Conservation (phyloP, 2,888 invertebrate species). For the Drosophila cognata region DNA sequence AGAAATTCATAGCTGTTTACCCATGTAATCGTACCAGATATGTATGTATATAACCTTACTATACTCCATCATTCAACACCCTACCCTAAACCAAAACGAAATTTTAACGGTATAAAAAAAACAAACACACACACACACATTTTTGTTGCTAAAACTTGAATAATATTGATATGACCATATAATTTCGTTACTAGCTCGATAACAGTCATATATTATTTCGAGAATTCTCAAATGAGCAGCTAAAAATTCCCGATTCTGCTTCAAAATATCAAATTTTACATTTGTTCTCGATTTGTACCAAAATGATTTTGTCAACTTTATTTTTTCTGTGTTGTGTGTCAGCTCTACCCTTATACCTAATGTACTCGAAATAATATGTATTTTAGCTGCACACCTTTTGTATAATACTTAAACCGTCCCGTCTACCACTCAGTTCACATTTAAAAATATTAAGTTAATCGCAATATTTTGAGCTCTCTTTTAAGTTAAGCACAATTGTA, state of each 20-base stretch:
- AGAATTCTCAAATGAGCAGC: background rate
- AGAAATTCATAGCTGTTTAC: constrained; percentile 42
- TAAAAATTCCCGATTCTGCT: constrained; percentile 13
- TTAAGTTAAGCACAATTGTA: constrained; percentile 32
- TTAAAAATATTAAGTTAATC: constrained; percentile 38
- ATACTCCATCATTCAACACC: constrained; percentile 30
- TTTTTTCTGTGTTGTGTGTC: constrained; percentile 40
- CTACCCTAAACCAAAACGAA: constrained; percentile 10
- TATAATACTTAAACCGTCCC: constrained; percentile 61
- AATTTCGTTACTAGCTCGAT: background rate
- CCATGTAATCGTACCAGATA: constrained; percentile 37
- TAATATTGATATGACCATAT: background rate
- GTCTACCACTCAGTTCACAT: constrained; percentile 29
- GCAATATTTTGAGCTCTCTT: constrained; percentile 37
- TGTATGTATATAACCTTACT: constrained; percentile 48
- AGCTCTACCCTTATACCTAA: constrained; percentile 21
- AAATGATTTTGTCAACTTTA: constrained; percentile 12
- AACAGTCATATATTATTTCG: background rate
- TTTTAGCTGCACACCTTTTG: constrained; percentile 41
- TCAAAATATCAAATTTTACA: constrained; percentile 7
- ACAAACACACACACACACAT: background rate
- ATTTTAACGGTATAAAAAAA: constrained; percentile 10
- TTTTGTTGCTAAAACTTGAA: constrained; percentile 6
- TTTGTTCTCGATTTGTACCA: constrained; percentile 15
- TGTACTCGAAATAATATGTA: constrained; percentile 45